phyloP scores from a whole-genome alignment of 2,888 invertebrate genomes.

The Xestia ashworthii region DNA sequence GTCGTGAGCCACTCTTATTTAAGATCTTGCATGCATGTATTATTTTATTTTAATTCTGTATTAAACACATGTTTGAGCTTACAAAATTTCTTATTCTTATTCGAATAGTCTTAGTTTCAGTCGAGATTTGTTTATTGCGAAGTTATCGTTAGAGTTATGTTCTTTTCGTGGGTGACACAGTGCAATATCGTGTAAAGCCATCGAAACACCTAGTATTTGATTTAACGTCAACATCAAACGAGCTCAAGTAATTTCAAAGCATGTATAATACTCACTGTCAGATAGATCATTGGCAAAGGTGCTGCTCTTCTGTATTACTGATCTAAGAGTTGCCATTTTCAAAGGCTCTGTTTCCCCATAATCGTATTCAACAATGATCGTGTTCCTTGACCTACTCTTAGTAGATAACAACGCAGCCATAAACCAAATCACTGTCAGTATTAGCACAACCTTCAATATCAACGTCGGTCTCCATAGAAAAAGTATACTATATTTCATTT shows the following conservation, averaged over 20 bases:
- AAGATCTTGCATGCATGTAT: too few relatives aligned
- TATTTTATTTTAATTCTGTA: too few relatives aligned
- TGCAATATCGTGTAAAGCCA: slow-evolving; percentile 65
- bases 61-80: too few relatives aligned
- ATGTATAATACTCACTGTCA: slow-evolving; percentile 79
- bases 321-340: slow-evolving; percentile 82
- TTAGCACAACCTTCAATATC: slow-evolving; percentile 95
- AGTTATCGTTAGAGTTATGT: slow-evolving; percentile 51
- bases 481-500: slow-evolving; percentile 86
- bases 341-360: slow-evolving; percentile 84
- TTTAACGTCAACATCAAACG: slow-evolving; percentile 68
- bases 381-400: slow-evolving; percentile 92
- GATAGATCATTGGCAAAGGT: slow-evolving; percentile 85
- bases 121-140: slow-evolving; percentile 44
- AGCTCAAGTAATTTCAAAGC: slow-evolving; percentile 65
- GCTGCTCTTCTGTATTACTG: slow-evolving; percentile 83
- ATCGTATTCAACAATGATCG: slow-evolving; percentile 83
- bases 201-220: slow-evolving; percentile 68
- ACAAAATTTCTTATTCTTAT: too few relatives aligned
- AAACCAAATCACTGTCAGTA: slow-evolving; percentile 96
- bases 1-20: too few relatives aligned
- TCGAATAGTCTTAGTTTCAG: too few relatives aligned
- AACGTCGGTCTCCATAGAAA: slow-evolving; percentile 93
- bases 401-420: slow-evolving; percentile 95
- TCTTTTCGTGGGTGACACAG: slow-evolving; percentile 45